Percentiles rank a stretch among this genome's conserved stretches.
Conservation (phyloP, 1,140 invertebrate genomes). For the Gonioctena quinquepunctata region DNA sequence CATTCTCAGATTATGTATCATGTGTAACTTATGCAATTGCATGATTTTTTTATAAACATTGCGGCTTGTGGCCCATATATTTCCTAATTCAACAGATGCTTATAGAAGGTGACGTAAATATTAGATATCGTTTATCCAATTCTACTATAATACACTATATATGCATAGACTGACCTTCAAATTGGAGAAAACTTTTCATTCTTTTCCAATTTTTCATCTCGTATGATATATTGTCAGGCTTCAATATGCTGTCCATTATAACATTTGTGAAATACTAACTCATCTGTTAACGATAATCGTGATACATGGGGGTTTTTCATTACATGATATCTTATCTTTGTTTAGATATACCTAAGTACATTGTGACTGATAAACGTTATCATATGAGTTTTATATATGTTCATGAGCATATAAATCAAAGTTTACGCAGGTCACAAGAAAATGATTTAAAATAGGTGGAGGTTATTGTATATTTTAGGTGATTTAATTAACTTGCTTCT, state of each 20-base stretch:
- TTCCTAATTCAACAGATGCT: too few relatives aligned
- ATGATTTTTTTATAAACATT: too few relatives aligned
- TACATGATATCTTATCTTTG: constrained; percentile 1
- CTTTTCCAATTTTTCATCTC: background rate
- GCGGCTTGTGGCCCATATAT: too few relatives aligned
- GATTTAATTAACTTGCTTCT: too few relatives aligned
- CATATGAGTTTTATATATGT: background rate
- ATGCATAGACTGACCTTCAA: background rate
- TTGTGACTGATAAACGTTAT: constrained; percentile 1
- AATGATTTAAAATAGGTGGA: too few relatives aligned
- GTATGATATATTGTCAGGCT: background rate
- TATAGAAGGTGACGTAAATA: too few relatives aligned
- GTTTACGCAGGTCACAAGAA: background rate
- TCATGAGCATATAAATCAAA: background rate
- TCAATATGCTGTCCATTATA: background rate
- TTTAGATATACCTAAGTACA: background rate
- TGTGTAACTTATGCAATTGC: too few relatives aligned
- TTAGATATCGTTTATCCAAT: too few relatives aligned
- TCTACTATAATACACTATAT: too few relatives aligned
- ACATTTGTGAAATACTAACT: background rate
- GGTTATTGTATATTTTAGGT: too few relatives aligned
- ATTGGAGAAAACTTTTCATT: background rate
- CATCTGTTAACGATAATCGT: background rate
- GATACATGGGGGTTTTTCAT: background rate
- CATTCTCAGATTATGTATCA: too few relatives aligned